Conservation (phyloP, 2,797 vertebrate species). For the Argyrosomus regius region DNA sequence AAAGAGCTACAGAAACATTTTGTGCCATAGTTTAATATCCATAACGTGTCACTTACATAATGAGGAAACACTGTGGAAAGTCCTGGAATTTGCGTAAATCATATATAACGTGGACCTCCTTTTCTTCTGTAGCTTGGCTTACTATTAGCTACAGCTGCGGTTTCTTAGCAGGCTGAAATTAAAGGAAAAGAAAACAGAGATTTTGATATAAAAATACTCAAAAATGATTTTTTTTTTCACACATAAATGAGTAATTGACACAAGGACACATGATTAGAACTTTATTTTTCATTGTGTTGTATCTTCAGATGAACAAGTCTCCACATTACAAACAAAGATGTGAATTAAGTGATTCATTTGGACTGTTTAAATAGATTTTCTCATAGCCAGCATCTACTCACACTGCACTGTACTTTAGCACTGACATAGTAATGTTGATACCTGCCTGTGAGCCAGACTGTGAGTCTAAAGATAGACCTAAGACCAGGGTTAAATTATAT, state of each 20-base stretch:
- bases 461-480: too few species aligned
- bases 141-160: background rate
- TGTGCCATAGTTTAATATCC: background rate
- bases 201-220: too few species aligned
- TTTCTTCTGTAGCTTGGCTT: background rate
- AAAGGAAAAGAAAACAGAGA: background rate
- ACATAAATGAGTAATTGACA: background rate
- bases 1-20: background rate
- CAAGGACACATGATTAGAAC: background rate
- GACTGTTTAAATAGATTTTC: background rate
- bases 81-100: background rate
- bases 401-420: background rate
- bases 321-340: too few species aligned
- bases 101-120: background rate
- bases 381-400: too few species aligned
- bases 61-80: background rate
- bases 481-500: background rate
- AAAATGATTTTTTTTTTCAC: background rate
- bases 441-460: constrained; percentile 11
- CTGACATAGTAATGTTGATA: background rate
- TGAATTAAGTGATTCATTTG: background rate
- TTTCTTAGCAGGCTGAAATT: background rate
- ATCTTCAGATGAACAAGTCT: background rate
- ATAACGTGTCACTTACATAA: background rate
- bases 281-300: too few species aligned